phyloP scores from a whole-genome alignment of 2,797 vertebrate species.

The Coilia nasus region DNA sequence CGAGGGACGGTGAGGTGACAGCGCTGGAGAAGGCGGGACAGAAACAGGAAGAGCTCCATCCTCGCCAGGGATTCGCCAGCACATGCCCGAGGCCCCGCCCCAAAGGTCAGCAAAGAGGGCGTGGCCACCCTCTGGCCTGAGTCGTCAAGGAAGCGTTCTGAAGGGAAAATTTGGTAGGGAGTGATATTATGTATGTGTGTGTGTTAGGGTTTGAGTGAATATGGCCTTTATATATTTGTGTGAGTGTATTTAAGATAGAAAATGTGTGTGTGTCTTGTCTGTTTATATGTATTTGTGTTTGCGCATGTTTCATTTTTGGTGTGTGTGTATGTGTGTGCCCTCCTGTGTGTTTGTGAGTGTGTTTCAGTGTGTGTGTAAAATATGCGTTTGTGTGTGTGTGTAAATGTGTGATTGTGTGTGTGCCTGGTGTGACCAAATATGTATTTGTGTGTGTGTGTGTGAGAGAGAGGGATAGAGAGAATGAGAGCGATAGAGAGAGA shows the following conservation, averaged over 20 bases:
- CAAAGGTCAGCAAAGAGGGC: slow-evolving; percentile 74
- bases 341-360: background rate
- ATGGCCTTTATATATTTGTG: too few relatives aligned
- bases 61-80: slow-evolving; percentile 77
- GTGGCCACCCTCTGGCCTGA: slow-evolving; percentile 64
- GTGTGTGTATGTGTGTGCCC: background rate
- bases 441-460: too few relatives aligned
- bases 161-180: background rate
- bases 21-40: slow-evolving; percentile 77
- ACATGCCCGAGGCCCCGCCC: slow-evolving; percentile 78
- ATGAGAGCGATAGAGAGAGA: background rate
- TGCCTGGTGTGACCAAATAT: too few relatives aligned
- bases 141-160: slow-evolving; percentile 77
- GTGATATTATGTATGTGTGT: background rate
- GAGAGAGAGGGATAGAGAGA: too few relatives aligned
- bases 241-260: too few relatives aligned
- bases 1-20: slow-evolving; percentile 67
- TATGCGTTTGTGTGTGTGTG: slow-evolving; percentile 8
- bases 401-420: background rate
- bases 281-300: too few relatives aligned
- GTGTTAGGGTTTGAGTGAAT: too few relatives aligned
- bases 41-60: slow-evolving; percentile 77
- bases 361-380: too few relatives aligned
- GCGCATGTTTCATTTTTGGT: background rate
- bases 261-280: background rate